These are phyloP conservation scores for Corythoichthys haematopterus DNA, from an alignment of 2,113 vertebrate species.

Conservation along the genomic window DNA sequence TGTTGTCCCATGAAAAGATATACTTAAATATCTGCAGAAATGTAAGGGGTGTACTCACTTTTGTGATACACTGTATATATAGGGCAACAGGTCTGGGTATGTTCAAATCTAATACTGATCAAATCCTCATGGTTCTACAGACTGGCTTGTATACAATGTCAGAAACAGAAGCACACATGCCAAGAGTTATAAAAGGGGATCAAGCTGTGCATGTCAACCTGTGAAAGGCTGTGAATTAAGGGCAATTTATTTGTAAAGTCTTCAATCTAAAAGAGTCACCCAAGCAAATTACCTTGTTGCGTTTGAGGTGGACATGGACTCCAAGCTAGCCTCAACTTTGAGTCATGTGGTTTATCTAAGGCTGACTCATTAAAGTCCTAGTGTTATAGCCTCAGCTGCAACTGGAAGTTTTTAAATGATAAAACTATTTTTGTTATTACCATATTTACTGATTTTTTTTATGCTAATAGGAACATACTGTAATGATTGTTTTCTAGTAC, in stretches of 20 bases:
- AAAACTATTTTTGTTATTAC: too few species aligned
- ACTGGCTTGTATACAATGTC: constrained; percentile 36
- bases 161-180: constrained; percentile 48
- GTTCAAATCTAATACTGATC: not conserved
- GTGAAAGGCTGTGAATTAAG: constrained; percentile 42
- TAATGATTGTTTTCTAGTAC: too few species aligned
- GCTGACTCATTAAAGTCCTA: constrained; percentile 51
- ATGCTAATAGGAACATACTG: too few species aligned
- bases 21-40: too few species aligned
- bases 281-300: not conserved
- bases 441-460: too few species aligned
- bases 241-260: constrained; percentile 15
- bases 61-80: not conserved
- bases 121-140: constrained; percentile 13
- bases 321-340: constrained; percentile 22
- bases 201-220: constrained; percentile 43
- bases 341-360: constrained; percentile 59
- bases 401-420: constrained; percentile 26
- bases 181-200: constrained; percentile 16
- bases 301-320: not conserved
- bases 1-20: too few species aligned
- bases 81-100: not conserved
- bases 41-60: too few species aligned
- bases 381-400: constrained; percentile 23
- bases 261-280: constrained; percentile 50